Conservation (phyloP, 2,797 vertebrate genomes). For the Ibycter americanus region DNA sequence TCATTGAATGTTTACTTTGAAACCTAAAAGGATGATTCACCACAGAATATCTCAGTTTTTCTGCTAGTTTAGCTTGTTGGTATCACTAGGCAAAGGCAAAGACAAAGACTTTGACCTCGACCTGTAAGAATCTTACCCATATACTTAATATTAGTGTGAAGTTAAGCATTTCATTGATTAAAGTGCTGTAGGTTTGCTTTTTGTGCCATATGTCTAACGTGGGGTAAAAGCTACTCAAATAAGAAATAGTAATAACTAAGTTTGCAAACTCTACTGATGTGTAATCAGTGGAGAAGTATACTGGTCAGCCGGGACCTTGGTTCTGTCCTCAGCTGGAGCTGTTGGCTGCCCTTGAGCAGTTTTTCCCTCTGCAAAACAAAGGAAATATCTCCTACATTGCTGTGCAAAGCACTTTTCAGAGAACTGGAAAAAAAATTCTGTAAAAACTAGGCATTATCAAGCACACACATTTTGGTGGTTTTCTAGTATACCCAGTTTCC, state of each 20-base stretch:
- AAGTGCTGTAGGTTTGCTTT: background rate
- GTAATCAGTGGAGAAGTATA: background rate
- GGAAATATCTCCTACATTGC: background rate
- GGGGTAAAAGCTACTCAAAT: background rate
- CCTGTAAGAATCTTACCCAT: background rate
- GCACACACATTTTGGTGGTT: background rate
- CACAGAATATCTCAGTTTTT: background rate
- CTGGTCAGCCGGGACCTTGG: background rate
- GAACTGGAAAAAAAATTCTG: background rate
- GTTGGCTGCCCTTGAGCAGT: background rate
- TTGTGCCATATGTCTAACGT: background rate
- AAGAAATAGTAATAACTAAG: background rate
- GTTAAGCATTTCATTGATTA: background rate
- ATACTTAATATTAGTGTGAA: background rate
- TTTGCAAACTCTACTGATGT: background rate
- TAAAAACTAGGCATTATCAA: background rate
- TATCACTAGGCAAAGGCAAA: background rate
- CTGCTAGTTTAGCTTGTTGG: background rate
- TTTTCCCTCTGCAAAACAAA: background rate
- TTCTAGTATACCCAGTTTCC: background rate
- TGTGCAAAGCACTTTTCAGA: background rate
- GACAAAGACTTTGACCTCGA: background rate
- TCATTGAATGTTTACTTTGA: background rate
- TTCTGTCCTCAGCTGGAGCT: background rate
- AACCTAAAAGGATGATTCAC: background rate